Evolutionary conservation across 2,888 invertebrate species (phyloP).

Genomic region (Listrodromus nycthemerus): DNA sequence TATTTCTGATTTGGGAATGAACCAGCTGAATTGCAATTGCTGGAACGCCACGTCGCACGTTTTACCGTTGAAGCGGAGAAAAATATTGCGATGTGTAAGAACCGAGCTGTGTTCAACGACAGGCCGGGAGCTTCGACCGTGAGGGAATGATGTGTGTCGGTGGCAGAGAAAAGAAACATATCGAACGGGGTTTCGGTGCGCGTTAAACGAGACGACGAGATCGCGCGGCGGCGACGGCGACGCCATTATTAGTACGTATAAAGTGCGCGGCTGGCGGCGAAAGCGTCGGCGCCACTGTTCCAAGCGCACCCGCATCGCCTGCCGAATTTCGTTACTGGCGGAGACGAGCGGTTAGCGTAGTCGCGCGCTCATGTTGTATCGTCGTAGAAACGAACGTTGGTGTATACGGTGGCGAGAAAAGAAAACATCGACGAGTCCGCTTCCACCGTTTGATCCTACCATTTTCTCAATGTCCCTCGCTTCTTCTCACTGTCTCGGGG

Average conservation of each 20-base stretch:
- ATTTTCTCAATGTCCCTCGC: slow-evolving; percentile 33
- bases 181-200: slow-evolving; percentile 9
- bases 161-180: slow-evolving; percentile 7
- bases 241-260: slow-evolving; percentile 53
- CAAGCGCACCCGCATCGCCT: slow-evolving; percentile 45
- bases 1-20: slow-evolving; percentile 1
- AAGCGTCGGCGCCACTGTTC: slow-evolving; percentile 65
- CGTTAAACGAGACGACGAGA: slow-evolving; percentile 60
- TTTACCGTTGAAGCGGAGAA: neutral
- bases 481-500: slow-evolving; percentile 42
- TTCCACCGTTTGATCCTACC: neutral
- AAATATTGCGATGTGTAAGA: neutral
- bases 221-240: slow-evolving; percentile 50
- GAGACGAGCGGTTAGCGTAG: neutral
- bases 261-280: slow-evolving; percentile 47
- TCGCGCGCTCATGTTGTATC: neutral
- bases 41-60: neutral
- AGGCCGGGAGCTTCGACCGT: neutral
- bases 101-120: neutral
- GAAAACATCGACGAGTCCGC: slow-evolving; percentile 6
- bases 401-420: neutral
- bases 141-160: neutral
- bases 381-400: neutral
- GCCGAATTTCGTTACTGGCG: slow-evolving; percentile 39
- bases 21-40: neutral